Percentiles rank a stretch among this genome's conserved stretches.
These are phyloP conservation scores for Artibeus lituratus DNA, from an alignment of 2,797 vertebrate genomes.

Conservation along the genomic window DNA sequence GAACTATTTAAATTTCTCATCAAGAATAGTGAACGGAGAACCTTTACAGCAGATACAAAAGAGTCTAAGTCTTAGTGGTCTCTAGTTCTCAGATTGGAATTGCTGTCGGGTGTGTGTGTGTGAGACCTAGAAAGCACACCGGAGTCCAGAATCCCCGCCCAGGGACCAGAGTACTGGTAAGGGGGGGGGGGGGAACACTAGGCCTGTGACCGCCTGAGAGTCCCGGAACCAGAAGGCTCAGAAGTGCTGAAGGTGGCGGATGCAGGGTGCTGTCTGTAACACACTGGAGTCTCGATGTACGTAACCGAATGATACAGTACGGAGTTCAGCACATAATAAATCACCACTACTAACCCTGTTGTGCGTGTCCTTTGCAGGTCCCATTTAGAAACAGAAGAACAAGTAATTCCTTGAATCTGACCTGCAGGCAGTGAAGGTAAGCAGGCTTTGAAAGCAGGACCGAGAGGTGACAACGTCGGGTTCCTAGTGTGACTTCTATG, in stretches of 20 bases:
- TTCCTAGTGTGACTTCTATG: neutral
- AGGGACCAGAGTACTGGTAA: neutral
- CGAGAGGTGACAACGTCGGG: neutral
- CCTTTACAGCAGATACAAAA: neutral
- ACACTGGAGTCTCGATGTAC: neutral
- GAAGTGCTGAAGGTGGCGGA: neutral
- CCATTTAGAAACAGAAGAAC: conserved; percentile 32
- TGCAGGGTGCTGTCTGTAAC: neutral
- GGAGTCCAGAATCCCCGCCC: neutral
- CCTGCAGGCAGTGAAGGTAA: neutral
- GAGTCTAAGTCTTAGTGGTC: neutral
- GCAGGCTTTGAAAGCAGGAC: neutral
- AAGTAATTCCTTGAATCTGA: conserved; percentile 18
- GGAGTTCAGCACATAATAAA: neutral
- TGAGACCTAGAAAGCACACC: neutral
- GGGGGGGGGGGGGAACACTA: no score
- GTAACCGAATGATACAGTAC: neutral
- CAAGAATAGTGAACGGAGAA: neutral
- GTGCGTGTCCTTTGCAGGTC: neutral
- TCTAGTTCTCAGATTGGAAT: neutral
- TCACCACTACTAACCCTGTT: neutral
- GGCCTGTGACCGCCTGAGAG: neutral
- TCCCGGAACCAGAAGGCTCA: neutral
- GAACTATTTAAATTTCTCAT: neutral
- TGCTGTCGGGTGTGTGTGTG: neutral